These are phyloP conservation scores for Cerastoderma edule DNA, from an alignment of 2,888 invertebrate species.

Conservation along the genomic window DNA sequence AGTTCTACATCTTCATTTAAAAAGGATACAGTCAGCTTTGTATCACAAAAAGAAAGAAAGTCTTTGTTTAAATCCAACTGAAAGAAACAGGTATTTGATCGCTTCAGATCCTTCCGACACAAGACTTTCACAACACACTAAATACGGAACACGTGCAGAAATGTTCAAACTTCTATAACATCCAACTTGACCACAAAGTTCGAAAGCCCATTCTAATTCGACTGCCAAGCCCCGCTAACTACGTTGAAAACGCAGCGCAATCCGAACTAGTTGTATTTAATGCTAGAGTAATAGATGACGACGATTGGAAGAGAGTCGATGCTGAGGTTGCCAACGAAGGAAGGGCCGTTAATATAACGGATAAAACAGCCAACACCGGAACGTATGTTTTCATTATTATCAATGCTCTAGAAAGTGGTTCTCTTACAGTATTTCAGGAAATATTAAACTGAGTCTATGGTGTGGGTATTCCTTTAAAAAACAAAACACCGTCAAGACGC, in stretches of 20 bases:
- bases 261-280: slow-evolving; percentile 6
- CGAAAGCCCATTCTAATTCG: neutral
- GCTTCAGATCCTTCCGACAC: slow-evolving; percentile 25
- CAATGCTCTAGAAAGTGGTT: too few relatives aligned
- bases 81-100: neutral
- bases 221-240: neutral
- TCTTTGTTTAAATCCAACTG: too few relatives aligned
- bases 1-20: too few relatives aligned
- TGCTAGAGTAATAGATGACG: neutral
- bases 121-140: neutral
- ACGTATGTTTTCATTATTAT: too few relatives aligned
- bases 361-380: slow-evolving; percentile 2
- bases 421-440: too few relatives aligned
- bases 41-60: too few relatives aligned
- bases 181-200: slow-evolving; percentile 1
- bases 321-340: neutral
- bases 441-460: too few relatives aligned
- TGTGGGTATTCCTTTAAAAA: too few relatives aligned
- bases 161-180: slow-evolving; percentile 25
- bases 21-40: too few relatives aligned
- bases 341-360: neutral
- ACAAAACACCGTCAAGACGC: too few relatives aligned
- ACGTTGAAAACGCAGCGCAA: neutral
- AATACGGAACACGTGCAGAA: slow-evolving; percentile 15
- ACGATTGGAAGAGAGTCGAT: neutral